Percentiles rank a stretch among this genome's conserved stretches.
These are phyloP conservation scores for Listronotus bonariensis DNA, from an alignment of 1,140 invertebrate genomes.

Conservation along the genomic window DNA sequence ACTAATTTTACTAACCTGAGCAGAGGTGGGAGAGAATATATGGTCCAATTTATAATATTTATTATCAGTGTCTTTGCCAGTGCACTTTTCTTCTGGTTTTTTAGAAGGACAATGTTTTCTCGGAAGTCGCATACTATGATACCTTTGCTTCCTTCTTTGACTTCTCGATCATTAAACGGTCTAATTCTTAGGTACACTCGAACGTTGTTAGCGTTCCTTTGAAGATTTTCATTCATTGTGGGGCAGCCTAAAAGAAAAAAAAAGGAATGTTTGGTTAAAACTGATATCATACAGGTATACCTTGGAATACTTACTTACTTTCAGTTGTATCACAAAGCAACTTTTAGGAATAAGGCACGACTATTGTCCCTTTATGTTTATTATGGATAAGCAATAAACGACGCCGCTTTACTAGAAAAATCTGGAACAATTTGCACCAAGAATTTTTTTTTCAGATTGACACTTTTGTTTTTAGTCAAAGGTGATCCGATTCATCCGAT, in stretches of 20 bases:
- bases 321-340: no score
- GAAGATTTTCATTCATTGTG: conserved; percentile 8
- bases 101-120: conserved; percentile 75
- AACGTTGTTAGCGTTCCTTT: conserved; percentile 63
- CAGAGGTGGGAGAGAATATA: conserved; percentile 84
- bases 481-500: no score
- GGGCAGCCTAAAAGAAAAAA: background rate
- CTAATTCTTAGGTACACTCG: conserved; percentile 87
- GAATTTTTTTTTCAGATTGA: no score
- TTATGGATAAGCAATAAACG: no score
- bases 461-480: no score
- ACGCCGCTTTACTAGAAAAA: no score
- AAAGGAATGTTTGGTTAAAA: no score
- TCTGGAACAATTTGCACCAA: no score
- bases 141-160: conserved; percentile 67
- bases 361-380: no score
- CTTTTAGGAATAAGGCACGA: no score
- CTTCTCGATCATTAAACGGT: conserved; percentile 82
- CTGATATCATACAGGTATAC: no score
- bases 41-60: conserved; percentile 92
- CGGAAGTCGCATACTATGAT: conserved; percentile 77
- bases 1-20: conserved; percentile 78
- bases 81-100: conserved; percentile 64
- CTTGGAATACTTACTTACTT: no score
- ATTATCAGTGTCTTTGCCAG: conserved; percentile 58